Conservation (phyloP, 2,113 vertebrate genomes). For the Osmerus eperlanus region DNA sequence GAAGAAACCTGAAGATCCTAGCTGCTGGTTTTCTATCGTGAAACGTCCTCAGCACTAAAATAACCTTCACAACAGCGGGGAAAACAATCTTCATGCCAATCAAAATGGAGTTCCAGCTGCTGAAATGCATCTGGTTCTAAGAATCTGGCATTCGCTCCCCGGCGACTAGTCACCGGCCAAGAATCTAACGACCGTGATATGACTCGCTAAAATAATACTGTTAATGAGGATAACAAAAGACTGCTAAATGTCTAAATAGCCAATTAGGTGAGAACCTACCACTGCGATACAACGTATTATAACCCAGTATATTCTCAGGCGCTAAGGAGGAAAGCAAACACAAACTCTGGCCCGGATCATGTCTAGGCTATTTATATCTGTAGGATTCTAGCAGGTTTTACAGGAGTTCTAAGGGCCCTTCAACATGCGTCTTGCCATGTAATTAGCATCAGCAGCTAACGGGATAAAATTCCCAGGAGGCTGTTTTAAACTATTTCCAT, state of each 20-base stretch:
- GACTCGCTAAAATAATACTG: slow-evolving; percentile 16
- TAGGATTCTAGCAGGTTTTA: slow-evolving; percentile 22
- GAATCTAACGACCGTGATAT: slow-evolving; percentile 34
- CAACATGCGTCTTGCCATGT: slow-evolving; percentile 54
- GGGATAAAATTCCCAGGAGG: slow-evolving; percentile 50
- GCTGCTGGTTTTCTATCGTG: slow-evolving; percentile 49
- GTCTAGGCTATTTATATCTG: slow-evolving; percentile 28
- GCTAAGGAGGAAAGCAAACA: background rate
- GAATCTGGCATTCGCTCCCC: slow-evolving; percentile 28
- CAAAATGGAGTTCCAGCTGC: slow-evolving; percentile 47
- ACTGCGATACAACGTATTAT: background rate
- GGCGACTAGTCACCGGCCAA: slow-evolving; percentile 25
- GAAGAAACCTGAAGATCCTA: slow-evolving; percentile 41
- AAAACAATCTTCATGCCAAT: slow-evolving; percentile 58
- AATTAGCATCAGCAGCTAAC: slow-evolving; percentile 48
- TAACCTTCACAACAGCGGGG: slow-evolving; percentile 44
- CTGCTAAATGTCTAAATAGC: slow-evolving; percentile 4
- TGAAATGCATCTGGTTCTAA: slow-evolving; percentile 37
- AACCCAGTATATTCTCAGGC: background rate
- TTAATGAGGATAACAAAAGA: slow-evolving; percentile 12
- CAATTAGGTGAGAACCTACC: background rate
- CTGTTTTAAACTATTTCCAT: slow-evolving; percentile 51
- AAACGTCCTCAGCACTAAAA: slow-evolving; percentile 49
- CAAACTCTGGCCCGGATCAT: background rate
- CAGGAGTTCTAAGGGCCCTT: slow-evolving; percentile 38